Evolutionary conservation across 2,888 invertebrate species (phyloP), one percentile per base, ranked within the genome.

Genomic region (Actias luna): DNA sequence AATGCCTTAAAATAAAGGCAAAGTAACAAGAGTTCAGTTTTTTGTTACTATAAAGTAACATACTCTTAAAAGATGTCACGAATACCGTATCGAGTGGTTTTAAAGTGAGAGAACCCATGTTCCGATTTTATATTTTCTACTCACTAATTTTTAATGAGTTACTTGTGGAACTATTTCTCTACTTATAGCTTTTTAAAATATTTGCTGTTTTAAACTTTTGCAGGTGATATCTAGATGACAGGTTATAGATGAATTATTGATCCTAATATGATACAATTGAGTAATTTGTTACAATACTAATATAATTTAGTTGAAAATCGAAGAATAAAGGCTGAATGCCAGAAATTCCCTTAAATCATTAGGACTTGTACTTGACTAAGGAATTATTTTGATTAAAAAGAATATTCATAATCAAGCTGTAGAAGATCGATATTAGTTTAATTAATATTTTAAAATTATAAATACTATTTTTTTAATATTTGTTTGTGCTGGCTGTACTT

Each of bases 401-500:
- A 39, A 39, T 14, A 39, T 14, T 16, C 39, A 5, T 16, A 39
- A 39, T 39, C n/a, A n/a, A n/a, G n/a, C n/a, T n/a, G n/a, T n/a
- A n/a, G n/a, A n/a, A n/a, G n/a, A n/a, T n/a, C n/a, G n/a, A n/a
- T n/a, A n/a, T n/a, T n/a, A 33, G 33, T 33, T 7, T 8, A 33
- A 33, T 33, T 33, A 8, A n/a, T 10, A n/a, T 22, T 22, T 16
- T 1, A 27, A 8, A 8, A 5, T 27, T 1, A 12, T 29, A 31
- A 8, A 31, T 33, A 18, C 27, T 12, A 14, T 35, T 25, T 4
- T 58, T 14, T 16, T 7, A 58, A 25, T 35, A 0, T 58, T 46
- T 46, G 46, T 33, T 25, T 65, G 60, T 66, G 67, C 60, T 42
- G 64, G 71, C 75, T 65, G 71, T 85, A 78, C 76, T 27, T 70